A percentile compares a stretch with the other conserved stretches of the same genome.
Conservation (phyloP, 2,888 invertebrate species). For the Pheosia gnoma region DNA sequence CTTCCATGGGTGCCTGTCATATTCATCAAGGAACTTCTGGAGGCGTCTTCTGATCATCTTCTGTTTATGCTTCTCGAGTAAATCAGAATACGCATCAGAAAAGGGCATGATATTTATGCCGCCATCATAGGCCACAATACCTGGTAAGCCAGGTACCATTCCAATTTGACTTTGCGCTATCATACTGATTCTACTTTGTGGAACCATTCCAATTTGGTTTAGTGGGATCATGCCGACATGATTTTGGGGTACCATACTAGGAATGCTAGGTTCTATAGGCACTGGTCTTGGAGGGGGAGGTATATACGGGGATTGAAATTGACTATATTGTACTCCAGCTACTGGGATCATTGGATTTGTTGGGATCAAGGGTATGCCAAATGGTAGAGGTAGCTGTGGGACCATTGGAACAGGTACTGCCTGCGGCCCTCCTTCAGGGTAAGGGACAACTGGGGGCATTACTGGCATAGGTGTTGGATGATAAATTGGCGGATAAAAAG, state of each 20-base stretch:
- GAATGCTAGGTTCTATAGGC: background rate
- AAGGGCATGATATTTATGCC: slow-evolving; percentile 75
- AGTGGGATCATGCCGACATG: slow-evolving; percentile 8
- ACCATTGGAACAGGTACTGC: slow-evolving; percentile 24
- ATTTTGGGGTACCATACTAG: background rate
- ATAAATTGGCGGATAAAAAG: slow-evolving; percentile 9
- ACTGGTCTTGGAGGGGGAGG: slow-evolving; percentile 8
- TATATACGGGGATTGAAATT: slow-evolving; percentile 13
- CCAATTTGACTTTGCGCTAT: slow-evolving; percentile 37
- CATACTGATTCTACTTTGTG: slow-evolving; percentile 20
- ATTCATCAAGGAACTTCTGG: slow-evolving; percentile 48
- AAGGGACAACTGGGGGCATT: slow-evolving; percentile 19
- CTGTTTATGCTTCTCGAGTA: slow-evolving; percentile 64
- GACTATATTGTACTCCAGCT: slow-evolving; percentile 24
- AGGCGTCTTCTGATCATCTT: slow-evolving; percentile 58
- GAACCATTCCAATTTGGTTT: slow-evolving; percentile 55
- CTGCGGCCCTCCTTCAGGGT: slow-evolving; percentile 18
- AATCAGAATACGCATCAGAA: slow-evolving; percentile 67
- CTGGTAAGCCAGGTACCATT: slow-evolving; percentile 66
- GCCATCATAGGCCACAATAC: slow-evolving; percentile 60
- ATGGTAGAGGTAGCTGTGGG: slow-evolving; percentile 32
- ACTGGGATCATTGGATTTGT: slow-evolving; percentile 42
- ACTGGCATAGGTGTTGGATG: slow-evolving; percentile 16
- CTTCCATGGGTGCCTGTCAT: slow-evolving; percentile 33
- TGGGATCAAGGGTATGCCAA: slow-evolving; percentile 43